Conservation (phyloP, 2,888 invertebrate species). For the Alloplasta piceator region DNA sequence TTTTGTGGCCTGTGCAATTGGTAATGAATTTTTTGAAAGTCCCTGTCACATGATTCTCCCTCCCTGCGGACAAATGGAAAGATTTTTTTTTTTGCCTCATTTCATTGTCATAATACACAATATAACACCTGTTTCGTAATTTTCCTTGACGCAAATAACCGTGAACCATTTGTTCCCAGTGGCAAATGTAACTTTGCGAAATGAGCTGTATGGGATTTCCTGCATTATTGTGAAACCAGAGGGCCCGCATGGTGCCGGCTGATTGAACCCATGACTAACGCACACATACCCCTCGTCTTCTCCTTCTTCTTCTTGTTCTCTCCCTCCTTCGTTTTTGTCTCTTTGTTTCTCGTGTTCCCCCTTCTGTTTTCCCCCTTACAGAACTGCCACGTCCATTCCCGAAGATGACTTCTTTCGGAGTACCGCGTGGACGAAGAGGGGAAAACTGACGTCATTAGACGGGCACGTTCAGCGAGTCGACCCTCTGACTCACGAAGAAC, state of each 20-base stretch:
- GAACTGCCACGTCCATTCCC: constrained; percentile 71
- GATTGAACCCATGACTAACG: constrained; percentile 75
- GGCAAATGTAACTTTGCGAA: too few relatives aligned
- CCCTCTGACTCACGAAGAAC: constrained; percentile 79
- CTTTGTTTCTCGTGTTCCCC: constrained; percentile 20
- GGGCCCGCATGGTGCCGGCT: constrained; percentile 73
- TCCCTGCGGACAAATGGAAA: too few relatives aligned
- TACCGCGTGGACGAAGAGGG: constrained; percentile 67
- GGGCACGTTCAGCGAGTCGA: constrained; percentile 77
- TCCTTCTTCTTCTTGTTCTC: constrained; percentile 60
- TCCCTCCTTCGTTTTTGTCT: constrained; percentile 58
- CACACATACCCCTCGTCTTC: constrained; percentile 58
- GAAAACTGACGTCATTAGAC: constrained; percentile 80
- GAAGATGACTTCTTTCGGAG: constrained; percentile 78
- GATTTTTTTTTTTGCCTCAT: too few relatives aligned
- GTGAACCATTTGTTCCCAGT: too few relatives aligned
- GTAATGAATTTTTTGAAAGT: too few relatives aligned
- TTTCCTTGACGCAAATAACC: not conserved
- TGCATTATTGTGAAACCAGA: constrained; percentile 10
- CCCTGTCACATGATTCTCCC: too few relatives aligned
- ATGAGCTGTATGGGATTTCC: not conserved
- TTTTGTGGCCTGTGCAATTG: too few relatives aligned
- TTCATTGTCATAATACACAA: not conserved
- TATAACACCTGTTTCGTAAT: constrained; percentile 15
- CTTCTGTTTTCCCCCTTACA: constrained; percentile 42